Conservation (phyloP, 1,140 invertebrate species). For the Saccostrea echinata region DNA sequence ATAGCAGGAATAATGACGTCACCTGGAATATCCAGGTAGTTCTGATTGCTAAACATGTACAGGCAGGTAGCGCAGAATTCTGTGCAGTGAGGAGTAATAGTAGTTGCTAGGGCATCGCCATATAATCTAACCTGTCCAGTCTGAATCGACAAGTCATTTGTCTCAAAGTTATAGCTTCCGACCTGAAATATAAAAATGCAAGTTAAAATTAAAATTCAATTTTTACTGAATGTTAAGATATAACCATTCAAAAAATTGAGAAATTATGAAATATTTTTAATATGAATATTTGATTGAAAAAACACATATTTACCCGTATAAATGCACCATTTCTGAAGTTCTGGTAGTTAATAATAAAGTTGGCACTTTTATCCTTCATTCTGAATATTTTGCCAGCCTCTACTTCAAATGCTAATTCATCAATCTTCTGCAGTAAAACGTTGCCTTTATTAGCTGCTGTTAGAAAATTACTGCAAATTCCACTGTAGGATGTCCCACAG, state of each 20-base stretch:
- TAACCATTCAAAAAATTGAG: neutral
- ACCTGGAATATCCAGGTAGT: slow-evolving; percentile 70
- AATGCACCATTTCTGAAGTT: slow-evolving; percentile 58
- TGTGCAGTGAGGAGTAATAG: slow-evolving; percentile 63
- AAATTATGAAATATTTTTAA: neutral
- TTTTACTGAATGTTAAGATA: neutral
- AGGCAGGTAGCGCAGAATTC: slow-evolving; percentile 70
- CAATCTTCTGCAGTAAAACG: slow-evolving; percentile 70
- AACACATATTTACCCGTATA: slow-evolving; percentile 7
- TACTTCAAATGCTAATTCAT: slow-evolving; percentile 60
- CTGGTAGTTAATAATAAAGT: slow-evolving; percentile 64
- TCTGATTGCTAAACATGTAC: slow-evolving; percentile 69
- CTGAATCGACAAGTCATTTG: slow-evolving; percentile 46
- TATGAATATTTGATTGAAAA: neutral
- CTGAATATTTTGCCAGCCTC: slow-evolving; percentile 61
- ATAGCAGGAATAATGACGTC: slow-evolving; percentile 74
- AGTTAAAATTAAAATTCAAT: neutral
- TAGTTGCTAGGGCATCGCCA: neutral
- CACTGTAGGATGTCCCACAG: slow-evolving; percentile 70
- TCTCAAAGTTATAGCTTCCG: slow-evolving; percentile 62
- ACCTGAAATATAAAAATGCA: slow-evolving; percentile 60
- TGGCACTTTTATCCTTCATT: slow-evolving; percentile 62
- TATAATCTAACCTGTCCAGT: slow-evolving; percentile 45
- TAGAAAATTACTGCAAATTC: slow-evolving; percentile 69
- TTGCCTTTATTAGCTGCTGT: slow-evolving; percentile 65